Percentiles rank a stretch among this genome's conserved stretches.
These are phyloP conservation scores for Galemys pyrenaicus DNA, from an alignment of 2,113 vertebrate species.

Conservation along the genomic window DNA sequence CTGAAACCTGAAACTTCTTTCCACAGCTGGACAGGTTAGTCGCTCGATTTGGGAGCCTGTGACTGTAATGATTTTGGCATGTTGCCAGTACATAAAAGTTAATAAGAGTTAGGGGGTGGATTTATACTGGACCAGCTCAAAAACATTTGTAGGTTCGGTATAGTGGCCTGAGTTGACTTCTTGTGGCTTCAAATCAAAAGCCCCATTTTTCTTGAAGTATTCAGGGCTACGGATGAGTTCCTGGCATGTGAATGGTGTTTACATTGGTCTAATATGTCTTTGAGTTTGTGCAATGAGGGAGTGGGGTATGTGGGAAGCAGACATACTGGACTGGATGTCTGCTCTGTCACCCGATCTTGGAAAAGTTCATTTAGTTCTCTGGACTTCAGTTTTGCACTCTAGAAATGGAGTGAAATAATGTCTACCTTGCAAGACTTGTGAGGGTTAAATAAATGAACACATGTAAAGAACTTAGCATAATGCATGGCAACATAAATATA, in stretches of 20 bases:
- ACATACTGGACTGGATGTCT: background rate
- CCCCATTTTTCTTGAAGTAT: background rate
- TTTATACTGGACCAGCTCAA: background rate
- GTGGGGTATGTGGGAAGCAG: background rate
- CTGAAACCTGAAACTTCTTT: background rate
- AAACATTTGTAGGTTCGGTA: background rate
- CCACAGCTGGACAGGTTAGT: no score
- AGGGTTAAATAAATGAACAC: background rate
- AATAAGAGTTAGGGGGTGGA: background rate
- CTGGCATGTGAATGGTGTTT: background rate
- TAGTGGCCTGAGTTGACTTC: background rate
- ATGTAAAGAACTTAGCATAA: background rate
- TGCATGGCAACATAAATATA: background rate
- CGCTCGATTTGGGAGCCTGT: background rate
- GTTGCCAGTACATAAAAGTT: background rate
- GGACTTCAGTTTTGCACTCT: background rate
- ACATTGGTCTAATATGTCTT: background rate
- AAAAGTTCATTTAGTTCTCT: background rate
- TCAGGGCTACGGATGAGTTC: background rate
- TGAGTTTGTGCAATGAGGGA: background rate
- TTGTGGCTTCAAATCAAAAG: background rate
- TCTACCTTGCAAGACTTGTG: background rate
- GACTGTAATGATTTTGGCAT: background rate
- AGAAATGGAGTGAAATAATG: background rate
- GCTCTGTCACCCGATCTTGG: background rate